A percentile compares a stretch with the other conserved stretches of the same genome.
These are phyloP conservation scores for Leptopilina clavipes DNA, from an alignment of 1,140 invertebrate genomes.

Conservation along the genomic window DNA sequence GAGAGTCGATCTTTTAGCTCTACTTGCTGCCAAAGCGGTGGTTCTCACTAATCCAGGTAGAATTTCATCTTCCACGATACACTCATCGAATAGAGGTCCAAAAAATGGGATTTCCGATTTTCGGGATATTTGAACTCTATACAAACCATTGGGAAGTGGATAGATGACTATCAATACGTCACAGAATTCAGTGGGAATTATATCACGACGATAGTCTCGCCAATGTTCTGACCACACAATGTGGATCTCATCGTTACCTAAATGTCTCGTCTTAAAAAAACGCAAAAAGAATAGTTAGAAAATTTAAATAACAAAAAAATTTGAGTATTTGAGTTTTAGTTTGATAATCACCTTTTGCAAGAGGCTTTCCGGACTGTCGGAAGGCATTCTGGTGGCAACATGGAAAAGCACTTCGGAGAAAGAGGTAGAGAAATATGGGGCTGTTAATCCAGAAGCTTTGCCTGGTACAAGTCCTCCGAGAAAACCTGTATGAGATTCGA, in stretches of 20 bases:
- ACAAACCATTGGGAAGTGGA: constrained; percentile 83
- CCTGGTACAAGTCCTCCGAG: constrained; percentile 95
- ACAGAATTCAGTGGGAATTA: constrained; percentile 99
- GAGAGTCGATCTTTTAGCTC: constrained; percentile 90
- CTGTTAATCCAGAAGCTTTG: constrained; percentile 86
- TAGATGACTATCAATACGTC: constrained; percentile 99
- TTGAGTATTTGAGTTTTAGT: not conserved
- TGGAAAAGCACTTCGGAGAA: constrained; percentile 91
- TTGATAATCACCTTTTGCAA: constrained; percentile 86
- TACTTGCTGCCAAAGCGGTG: constrained; percentile 93
- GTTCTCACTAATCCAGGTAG: constrained; percentile 92
- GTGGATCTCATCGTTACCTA: constrained; percentile 99
- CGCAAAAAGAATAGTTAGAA: no score
- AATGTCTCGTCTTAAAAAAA: constrained; percentile 88
- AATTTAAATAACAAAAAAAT: not conserved
- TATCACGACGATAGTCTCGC: constrained; percentile 95
- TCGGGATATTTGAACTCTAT: constrained; percentile 69
- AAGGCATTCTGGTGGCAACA: constrained; percentile 98
- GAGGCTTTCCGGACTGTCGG: constrained; percentile 88
- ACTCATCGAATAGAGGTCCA: constrained; percentile 96
- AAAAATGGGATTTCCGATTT: constrained; percentile 90
- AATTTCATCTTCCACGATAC: constrained; percentile 88
- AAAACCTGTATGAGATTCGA: constrained; percentile 97
- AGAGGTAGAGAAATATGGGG: constrained; percentile 97
- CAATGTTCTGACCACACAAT: constrained; percentile 99